phyloP scores from a whole-genome alignment of 1,140 invertebrate genomes.

The Neodiprion fabricii region DNA sequence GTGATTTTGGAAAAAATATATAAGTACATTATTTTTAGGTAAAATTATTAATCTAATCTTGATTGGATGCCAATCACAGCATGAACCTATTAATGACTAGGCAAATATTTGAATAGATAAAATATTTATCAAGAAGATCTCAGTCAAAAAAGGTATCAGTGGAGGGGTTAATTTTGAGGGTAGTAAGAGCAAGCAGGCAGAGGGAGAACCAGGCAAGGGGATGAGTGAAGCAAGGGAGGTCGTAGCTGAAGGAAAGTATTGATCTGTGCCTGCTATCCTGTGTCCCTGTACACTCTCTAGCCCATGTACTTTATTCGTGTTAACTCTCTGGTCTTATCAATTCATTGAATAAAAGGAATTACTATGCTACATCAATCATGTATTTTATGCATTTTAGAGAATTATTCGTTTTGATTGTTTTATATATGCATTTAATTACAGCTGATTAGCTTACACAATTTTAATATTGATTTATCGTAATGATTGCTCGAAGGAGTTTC shows the following conservation, averaged over 20 bases:
- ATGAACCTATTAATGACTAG: background rate
- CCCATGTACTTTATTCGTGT: slow-evolving; percentile 28
- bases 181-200: slow-evolving; percentile 30
- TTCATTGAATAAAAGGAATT: background rate
- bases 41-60: too few species aligned
- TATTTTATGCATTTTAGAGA: too few species aligned
- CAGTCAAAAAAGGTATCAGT: slow-evolving; percentile 20
- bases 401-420: too few species aligned
- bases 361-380: too few species aligned
- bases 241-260: slow-evolving; percentile 61
- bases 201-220: slow-evolving; percentile 29
- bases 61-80: background rate
- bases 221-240: slow-evolving; percentile 42
- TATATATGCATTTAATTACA: too few species aligned
- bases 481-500: too few species aligned
- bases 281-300: slow-evolving; percentile 44
- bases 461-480: too few species aligned
- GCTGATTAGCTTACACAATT: too few species aligned
- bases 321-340: slow-evolving; percentile 28
- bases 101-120: background rate
- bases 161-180: slow-evolving; percentile 48
- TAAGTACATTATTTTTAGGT: too few species aligned
- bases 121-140: background rate
- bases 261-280: slow-evolving; percentile 58
- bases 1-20: too few species aligned